A percentile compares a stretch with the other conserved stretches of the same genome.
phyloP scores from a whole-genome alignment of 2,888 invertebrate genomes.

The Tetragonisca angustula region DNA sequence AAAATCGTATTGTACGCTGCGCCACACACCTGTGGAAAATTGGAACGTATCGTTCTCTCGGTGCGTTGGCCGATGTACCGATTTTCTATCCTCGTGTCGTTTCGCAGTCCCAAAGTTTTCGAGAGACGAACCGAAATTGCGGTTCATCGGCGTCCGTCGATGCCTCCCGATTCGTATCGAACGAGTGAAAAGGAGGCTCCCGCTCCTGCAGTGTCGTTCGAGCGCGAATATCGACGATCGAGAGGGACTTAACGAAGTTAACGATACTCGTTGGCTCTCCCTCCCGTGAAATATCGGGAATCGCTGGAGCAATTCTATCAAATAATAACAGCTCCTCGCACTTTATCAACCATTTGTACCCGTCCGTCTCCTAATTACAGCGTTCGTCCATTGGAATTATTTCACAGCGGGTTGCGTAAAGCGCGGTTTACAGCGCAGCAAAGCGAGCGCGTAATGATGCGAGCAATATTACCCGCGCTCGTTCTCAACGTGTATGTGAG shows the following conservation, averaged over 20 bases:
- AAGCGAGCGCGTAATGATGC: not conserved
- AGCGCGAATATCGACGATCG: not conserved
- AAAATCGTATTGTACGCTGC: too few relatives aligned
- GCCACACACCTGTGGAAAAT: too few relatives aligned
- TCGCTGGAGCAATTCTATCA: too few relatives aligned
- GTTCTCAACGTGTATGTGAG: not conserved
- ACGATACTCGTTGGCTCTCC: too few relatives aligned
- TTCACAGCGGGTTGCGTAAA: not conserved
- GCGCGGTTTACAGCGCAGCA: not conserved
- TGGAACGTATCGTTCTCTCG: too few relatives aligned
- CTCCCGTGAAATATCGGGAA: too few relatives aligned
- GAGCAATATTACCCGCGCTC: constrained; percentile 15
- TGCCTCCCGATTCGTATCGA: not conserved
- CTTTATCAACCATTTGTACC: not conserved
- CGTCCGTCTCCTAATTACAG: not conserved
- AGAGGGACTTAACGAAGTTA: not conserved
- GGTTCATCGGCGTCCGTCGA: not conserved
- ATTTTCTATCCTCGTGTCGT: too few relatives aligned
- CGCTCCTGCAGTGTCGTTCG: too few relatives aligned
- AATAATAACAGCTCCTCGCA: not conserved
- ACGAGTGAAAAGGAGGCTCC: not conserved
- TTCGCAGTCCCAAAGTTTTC: too few relatives aligned
- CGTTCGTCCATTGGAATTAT: not conserved
- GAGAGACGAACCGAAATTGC: too few relatives aligned
- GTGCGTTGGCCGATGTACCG: too few relatives aligned